Conservation (phyloP, 1,140 invertebrate genomes). For the Habropoda laboriosa region DNA sequence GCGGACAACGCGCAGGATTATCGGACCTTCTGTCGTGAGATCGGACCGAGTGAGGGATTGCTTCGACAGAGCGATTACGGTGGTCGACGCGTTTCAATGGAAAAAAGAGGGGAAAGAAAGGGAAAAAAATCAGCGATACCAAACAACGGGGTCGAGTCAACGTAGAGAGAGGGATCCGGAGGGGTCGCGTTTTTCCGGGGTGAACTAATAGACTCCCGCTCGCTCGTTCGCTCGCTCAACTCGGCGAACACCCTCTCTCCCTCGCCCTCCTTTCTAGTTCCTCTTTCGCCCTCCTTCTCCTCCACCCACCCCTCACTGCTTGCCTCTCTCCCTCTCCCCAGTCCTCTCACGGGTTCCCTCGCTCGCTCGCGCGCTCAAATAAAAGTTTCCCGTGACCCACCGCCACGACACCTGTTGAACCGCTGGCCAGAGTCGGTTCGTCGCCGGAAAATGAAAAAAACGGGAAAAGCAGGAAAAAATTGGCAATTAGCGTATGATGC, state of each 20-base stretch:
- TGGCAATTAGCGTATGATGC: slow-evolving; percentile 79
- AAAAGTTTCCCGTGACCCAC: slow-evolving; percentile 79
- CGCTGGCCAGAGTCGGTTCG: slow-evolving; percentile 66
- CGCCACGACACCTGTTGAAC: slow-evolving; percentile 81
- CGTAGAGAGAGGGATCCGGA: slow-evolving; percentile 59
- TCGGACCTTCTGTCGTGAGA: slow-evolving; percentile 66
- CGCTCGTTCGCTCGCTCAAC: slow-evolving; percentile 65
- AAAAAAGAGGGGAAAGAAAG: slow-evolving; percentile 65
- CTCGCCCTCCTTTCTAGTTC: slow-evolving; percentile 54
- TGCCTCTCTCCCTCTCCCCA: slow-evolving; percentile 45
- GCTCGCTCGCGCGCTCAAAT: slow-evolving; percentile 75
- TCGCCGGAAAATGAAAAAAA: slow-evolving; percentile 60
- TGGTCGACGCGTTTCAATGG: slow-evolving; percentile 73
- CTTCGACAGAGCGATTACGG: slow-evolving; percentile 75
- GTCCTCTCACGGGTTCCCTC: slow-evolving; percentile 46
- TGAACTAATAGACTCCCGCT: slow-evolving; percentile 78
- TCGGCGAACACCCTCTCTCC: slow-evolving; percentile 60
- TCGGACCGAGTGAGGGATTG: slow-evolving; percentile 65
- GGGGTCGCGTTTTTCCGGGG: slow-evolving; percentile 77
- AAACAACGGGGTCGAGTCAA: slow-evolving; percentile 68
- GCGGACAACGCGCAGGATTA: slow-evolving; percentile 58
- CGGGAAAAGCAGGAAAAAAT: slow-evolving; percentile 51
- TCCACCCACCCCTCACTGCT: slow-evolving; percentile 47
- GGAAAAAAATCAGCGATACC: slow-evolving; percentile 76
- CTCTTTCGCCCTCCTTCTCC: slow-evolving; percentile 48